Base-by-base conservation (phyloP, 2,113 vertebrate genomes). In the Microtus montanus region DNA sequence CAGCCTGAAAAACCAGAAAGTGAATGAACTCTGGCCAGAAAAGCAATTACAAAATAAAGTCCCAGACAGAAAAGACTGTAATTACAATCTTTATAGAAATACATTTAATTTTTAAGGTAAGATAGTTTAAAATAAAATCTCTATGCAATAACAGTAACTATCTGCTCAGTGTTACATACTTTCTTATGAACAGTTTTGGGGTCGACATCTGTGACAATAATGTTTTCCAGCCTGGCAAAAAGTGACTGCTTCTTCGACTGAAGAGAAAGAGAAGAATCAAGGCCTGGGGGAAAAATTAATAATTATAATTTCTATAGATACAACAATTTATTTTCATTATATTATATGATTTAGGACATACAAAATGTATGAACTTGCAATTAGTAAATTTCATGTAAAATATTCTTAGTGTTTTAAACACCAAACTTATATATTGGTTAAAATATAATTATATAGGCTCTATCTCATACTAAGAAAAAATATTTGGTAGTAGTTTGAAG, bases 171-270 rank as follows among this genome's bases (percentile, higher is more conserved):
- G 33, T 84, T 26, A 94, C 75, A 66, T 98, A 99, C 99, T 98
- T 99, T 99, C 98, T 98, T 99, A 98, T 99, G 99, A 95, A 99
- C 77, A 4, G 99, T 99, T 83, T 98, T 98, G 35, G 99, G 98
- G 98, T 99, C 98, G 75, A 99, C 98, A 89, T 99, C 99, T 30
- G 97, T 99, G 64, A 99, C 99, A 96, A 99, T 97, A 58, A 99
- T 98, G 97, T 99, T 99, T 96, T 99, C 98, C 78, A 99, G 98
- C 73, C 99, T 98, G 3, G 99, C 99, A 97, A 99, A 99, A 17
- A 99, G 98, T 41, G 98, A 98, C 0, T 98, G 99, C 96, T 99
- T 97, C 94, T 98, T 98, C 71, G 98, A 97, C 95, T 99, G 99
- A 97, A 99, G 98, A 93, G 98, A 95, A 97, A 99, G 98, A 0